These are phyloP conservation scores for Cephonodes hylas DNA, from an alignment of 2,888 invertebrate genomes.

Conservation along the genomic window DNA sequence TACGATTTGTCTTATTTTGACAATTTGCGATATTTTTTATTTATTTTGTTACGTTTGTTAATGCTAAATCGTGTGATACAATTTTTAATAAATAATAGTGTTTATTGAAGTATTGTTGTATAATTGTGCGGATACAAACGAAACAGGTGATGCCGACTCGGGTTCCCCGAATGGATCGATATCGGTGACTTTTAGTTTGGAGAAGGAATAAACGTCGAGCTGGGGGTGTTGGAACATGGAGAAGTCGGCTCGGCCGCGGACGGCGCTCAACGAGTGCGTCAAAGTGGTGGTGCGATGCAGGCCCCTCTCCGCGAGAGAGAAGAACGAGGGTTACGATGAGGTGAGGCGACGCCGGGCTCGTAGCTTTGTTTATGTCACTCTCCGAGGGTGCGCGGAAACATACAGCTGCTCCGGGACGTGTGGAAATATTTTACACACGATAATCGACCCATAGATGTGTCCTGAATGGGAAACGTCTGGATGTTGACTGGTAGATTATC, in stretches of 20 bases:
- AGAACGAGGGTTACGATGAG: slow-evolving; percentile 85
- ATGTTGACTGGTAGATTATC: neutral
- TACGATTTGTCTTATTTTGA: slow-evolving; percentile 42
- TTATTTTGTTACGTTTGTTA: slow-evolving; percentile 62
- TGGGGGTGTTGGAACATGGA: slow-evolving; percentile 65
- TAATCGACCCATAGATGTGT: neutral
- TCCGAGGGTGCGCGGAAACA: slow-evolving; percentile 47
- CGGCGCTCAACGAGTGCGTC: slow-evolving; percentile 90
- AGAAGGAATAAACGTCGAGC: slow-evolving; percentile 42
- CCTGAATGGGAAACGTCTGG: neutral
- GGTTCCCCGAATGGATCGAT: slow-evolving; percentile 77
- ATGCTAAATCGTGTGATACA: slow-evolving; percentile 32
- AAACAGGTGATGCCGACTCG: slow-evolving; percentile 70
- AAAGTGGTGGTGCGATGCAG: slow-evolving; percentile 98
- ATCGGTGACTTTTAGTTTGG: slow-evolving; percentile 66
- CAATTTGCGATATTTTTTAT: slow-evolving; percentile 72
- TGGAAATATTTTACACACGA: slow-evolving; percentile 22
- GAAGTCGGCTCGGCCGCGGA: slow-evolving; percentile 74
- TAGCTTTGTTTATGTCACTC: slow-evolving; percentile 33
- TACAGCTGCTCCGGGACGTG: slow-evolving; percentile 46
- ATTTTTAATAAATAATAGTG: slow-evolving; percentile 29
- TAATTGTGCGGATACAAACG: slow-evolving; percentile 37
- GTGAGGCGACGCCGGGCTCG: slow-evolving; percentile 48
- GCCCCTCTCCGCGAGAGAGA: slow-evolving; percentile 95
- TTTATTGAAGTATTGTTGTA: slow-evolving; percentile 40